These are phyloP conservation scores for Acanthoscelides obtectus DNA, from an alignment of 2,888 invertebrate genomes.

Conservation along the genomic window DNA sequence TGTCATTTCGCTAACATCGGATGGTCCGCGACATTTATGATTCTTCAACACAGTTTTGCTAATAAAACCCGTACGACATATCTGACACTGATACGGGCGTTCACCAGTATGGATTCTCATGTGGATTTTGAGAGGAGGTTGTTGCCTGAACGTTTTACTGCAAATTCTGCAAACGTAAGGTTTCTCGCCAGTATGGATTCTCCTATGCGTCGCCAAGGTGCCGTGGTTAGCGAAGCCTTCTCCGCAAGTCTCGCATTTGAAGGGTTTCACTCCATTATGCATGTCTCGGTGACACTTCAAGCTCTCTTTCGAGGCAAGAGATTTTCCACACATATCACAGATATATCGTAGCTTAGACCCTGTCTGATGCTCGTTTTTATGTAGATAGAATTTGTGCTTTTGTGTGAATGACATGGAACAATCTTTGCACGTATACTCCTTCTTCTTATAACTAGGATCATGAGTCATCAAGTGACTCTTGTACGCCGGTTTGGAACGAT, in stretches of 20 bases:
- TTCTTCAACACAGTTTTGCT: conserved; percentile 43
- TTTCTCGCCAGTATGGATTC: conserved; percentile 32
- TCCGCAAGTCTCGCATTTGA: conserved; percentile 39
- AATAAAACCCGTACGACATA: conserved; percentile 40
- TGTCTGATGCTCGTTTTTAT: conserved; percentile 7
- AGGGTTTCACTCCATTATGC: conserved; percentile 34
- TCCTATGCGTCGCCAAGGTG: conserved; percentile 50
- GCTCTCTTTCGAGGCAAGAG: conserved; percentile 19
- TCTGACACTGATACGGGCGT: conserved; percentile 32
- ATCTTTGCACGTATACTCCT: conserved; percentile 11
- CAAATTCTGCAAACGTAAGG: conserved; percentile 2
- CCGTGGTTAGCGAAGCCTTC: conserved; percentile 44
- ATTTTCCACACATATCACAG: conserved; percentile 2
- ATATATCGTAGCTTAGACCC: not conserved
- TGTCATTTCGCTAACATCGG: not conserved
- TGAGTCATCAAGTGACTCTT: conserved; percentile 51
- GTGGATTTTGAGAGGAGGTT: conserved; percentile 20
- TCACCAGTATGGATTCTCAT: conserved; percentile 24
- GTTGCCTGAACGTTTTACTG: conserved; percentile 20
- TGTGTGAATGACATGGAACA: conserved; percentile 16
- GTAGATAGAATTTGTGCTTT: conserved; percentile 7
- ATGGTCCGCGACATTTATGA: conserved; percentile 33
- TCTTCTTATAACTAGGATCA: conserved; percentile 17
- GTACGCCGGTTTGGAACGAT: conserved; percentile 52
- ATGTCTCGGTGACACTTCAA: conserved; percentile 29